Conservation (phyloP, 2,888 invertebrate genomes). For the Gastrophysa polygoni region DNA sequence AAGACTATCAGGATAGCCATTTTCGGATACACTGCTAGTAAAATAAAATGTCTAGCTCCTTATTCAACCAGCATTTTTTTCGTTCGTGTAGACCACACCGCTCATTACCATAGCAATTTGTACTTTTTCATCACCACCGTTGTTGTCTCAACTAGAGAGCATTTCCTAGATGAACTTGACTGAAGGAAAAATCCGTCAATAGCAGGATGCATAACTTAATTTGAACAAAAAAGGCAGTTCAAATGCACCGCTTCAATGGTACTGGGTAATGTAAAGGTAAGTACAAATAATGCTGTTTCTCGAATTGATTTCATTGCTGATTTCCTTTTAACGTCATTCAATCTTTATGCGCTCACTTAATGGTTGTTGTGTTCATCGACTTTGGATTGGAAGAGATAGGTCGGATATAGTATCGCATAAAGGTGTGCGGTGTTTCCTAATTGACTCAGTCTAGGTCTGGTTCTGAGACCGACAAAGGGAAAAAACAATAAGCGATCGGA, state of each 20-base stretch:
- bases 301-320: slow-evolving; percentile 37
- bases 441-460: neutral
- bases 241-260: slow-evolving; percentile 33
- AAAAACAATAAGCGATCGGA: neutral
- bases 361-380: slow-evolving; percentile 24
- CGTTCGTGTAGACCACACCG: neutral
- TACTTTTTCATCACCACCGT: slow-evolving; percentile 18
- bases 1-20: neutral
- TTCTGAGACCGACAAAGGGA: neutral
- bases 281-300: slow-evolving; percentile 34
- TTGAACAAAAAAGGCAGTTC: slow-evolving; percentile 35
- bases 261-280: slow-evolving; percentile 32
- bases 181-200: slow-evolving; percentile 27
- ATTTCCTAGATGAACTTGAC: slow-evolving; percentile 19
- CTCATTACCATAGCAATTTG: slow-evolving; percentile 21
- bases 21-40: neutral
- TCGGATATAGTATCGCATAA: neutral
- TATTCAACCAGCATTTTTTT: neutral
- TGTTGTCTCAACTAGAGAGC: slow-evolving; percentile 15
- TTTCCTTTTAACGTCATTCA: slow-evolving; percentile 32
- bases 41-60: neutral
- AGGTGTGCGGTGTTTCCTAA: neutral
- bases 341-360: slow-evolving; percentile 23
- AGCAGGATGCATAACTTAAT: slow-evolving; percentile 37
- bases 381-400: slow-evolving; percentile 19